Evolutionary conservation across 2,113 vertebrate species (phyloP).

Genomic region (Psephotus haematonotus): DNA sequence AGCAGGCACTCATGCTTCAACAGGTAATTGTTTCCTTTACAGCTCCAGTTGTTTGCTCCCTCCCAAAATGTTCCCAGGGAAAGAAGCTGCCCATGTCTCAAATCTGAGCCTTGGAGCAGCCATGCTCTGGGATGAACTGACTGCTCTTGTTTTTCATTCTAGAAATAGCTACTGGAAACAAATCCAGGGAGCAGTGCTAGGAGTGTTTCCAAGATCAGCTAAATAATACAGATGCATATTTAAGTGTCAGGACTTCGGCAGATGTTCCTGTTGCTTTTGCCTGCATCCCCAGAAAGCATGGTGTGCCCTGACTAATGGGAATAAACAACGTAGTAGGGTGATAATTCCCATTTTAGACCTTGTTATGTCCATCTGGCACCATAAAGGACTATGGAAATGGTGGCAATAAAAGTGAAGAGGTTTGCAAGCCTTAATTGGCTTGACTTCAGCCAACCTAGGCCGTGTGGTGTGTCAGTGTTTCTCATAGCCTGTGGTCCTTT

Average conservation of each 20-base stretch:
- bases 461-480: background rate
- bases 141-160: conserved; percentile 11
- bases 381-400: background rate
- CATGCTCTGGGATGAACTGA: background rate
- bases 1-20: conserved; percentile 99
- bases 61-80: rapidly evolving
- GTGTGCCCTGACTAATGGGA: background rate
- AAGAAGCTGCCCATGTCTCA: background rate
- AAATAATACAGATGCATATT: conserved; percentile 43
- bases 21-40: conserved; percentile 82
- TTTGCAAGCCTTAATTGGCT: background rate
- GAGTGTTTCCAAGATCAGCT: conserved; percentile 30
- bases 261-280: conserved; percentile 20
- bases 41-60: background rate
- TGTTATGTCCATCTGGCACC: background rate
- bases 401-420: conserved; percentile 1
- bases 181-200: conserved; percentile 20
- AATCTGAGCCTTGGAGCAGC: background rate
- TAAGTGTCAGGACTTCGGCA: conserved; percentile 43
- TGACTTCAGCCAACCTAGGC: background rate
- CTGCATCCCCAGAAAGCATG: background rate
- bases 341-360: background rate
- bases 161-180: conserved; percentile 54
- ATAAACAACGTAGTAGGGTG: background rate
- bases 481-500: background rate